These are phyloP conservation scores for Platygyra sinensis DNA, from an alignment of 64 coral and sea anemone species.

Conservation along the genomic window DNA sequence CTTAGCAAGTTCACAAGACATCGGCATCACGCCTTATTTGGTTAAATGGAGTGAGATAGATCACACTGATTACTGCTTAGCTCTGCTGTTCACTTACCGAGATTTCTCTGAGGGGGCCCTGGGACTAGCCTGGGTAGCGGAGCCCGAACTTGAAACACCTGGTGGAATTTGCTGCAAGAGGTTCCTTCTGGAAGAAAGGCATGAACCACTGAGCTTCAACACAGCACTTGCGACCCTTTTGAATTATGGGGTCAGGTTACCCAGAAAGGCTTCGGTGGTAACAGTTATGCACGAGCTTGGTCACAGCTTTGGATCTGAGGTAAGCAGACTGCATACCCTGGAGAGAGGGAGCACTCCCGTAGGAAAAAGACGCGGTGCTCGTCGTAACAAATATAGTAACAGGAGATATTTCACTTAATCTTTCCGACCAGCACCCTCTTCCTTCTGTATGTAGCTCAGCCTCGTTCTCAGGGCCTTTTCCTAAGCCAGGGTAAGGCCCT, in stretches of 20 bases:
- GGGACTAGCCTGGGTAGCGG: conserved; percentile 85
- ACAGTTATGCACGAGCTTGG: conserved; percentile 86
- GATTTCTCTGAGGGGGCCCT: conserved; percentile 67
- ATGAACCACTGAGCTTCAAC: conserved; percentile 62
- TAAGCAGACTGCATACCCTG: background rate
- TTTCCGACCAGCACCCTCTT: no score
- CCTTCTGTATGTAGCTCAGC: no score
- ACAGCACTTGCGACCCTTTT: conserved; percentile 57
- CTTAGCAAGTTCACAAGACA: conserved; percentile 37
- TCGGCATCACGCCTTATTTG: conserved; percentile 53
- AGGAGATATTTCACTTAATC: no score
- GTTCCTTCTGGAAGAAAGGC: background rate
- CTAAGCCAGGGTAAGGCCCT: no score
- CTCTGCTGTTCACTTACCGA: conserved; percentile 85
- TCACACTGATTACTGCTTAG: conserved; percentile 71
- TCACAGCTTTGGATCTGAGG: conserved; percentile 88
- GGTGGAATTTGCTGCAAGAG: conserved; percentile 83
- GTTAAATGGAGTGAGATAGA: conserved; percentile 84
- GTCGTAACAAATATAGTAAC: no score
- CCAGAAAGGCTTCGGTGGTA: conserved; percentile 54
- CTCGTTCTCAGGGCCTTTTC: no score
- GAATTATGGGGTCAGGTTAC: conserved; percentile 66
- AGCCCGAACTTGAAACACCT: background rate
- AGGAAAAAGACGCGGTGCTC: no score
- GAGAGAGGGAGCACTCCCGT: no score